A percentile compares a stretch with the other conserved stretches of the same genome.
These are phyloP conservation scores for Mormoops blainvillei DNA, from an alignment of 2,113 vertebrate genomes.

Conservation along the genomic window DNA sequence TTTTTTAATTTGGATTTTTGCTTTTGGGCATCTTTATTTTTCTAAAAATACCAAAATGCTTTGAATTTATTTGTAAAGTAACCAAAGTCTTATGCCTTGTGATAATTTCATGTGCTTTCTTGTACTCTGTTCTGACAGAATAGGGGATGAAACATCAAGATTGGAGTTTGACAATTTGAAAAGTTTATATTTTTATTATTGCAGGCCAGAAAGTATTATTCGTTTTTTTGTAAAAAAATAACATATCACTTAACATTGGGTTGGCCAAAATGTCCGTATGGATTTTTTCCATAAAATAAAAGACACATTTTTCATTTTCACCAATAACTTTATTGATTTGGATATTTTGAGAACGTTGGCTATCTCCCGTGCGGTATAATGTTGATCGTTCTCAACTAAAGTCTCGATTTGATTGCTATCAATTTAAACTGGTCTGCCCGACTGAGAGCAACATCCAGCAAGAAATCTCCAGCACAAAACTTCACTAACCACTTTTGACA, in stretches of 20 bases:
- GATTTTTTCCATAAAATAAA: too few species aligned
- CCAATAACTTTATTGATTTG: too few species aligned
- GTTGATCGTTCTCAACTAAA: too few species aligned
- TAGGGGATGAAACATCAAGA: not conserved
- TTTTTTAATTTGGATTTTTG: not conserved
- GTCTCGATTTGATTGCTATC: too few species aligned
- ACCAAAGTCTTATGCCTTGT: not conserved
- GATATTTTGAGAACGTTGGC: too few species aligned
- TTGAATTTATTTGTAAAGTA: conserved; percentile 24
- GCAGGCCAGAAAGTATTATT: not conserved
- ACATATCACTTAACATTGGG: not conserved
- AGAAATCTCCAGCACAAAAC: too few species aligned
- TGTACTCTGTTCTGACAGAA: not conserved
- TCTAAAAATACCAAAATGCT: not conserved
- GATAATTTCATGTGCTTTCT: not conserved
- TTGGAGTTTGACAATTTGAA: not conserved
- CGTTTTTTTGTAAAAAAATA: not conserved
- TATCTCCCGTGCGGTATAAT: too few species aligned
- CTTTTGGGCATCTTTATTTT: not conserved
- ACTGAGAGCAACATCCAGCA: too few species aligned
- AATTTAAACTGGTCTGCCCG: too few species aligned
- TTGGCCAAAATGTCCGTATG: too few species aligned
- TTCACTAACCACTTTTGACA: too few species aligned
- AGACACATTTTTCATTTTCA: too few species aligned
- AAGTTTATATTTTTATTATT: not conserved